phyloP scores from a whole-genome alignment of 2,113 vertebrate genomes.

The Vicugna pacos region DNA sequence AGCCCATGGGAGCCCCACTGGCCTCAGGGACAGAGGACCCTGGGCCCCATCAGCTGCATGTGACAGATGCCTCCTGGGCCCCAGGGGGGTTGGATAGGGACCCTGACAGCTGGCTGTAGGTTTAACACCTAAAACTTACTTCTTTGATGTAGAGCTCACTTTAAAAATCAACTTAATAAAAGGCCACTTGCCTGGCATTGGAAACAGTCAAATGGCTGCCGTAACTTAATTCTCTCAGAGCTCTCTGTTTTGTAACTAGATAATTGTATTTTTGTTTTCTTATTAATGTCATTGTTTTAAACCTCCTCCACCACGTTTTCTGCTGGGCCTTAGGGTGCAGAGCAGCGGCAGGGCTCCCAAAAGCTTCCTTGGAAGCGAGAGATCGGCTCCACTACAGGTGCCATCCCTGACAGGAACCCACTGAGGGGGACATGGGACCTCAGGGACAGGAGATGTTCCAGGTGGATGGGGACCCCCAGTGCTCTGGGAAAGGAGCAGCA shows the following conservation, averaged over 20 bases:
- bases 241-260: too few relatives aligned
- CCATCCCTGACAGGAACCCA: background rate
- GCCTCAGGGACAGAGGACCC: background rate
- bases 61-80: background rate
- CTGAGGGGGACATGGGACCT: accelerated
- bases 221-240: too few relatives aligned
- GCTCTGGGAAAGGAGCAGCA: accelerated
- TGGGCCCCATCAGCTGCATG: accelerated
- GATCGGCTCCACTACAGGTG: background rate
- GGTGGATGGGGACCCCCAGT: too few relatives aligned
- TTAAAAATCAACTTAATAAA: conserved; percentile 3
- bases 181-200: background rate
- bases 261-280: too few relatives aligned
- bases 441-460: background rate
- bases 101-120: background rate
- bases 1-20: background rate
- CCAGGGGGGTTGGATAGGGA: background rate
- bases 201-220: too few relatives aligned
- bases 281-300: too few relatives aligned
- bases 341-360: background rate
- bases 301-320: background rate
- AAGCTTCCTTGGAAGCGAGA: background rate
- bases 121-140: background rate
- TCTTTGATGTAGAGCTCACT: background rate
- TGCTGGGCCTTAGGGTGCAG: background rate